Evolutionary conservation across 2,113 vertebrate genomes (phyloP).

Genomic region (Ramphastos sulfuratus): DNA sequence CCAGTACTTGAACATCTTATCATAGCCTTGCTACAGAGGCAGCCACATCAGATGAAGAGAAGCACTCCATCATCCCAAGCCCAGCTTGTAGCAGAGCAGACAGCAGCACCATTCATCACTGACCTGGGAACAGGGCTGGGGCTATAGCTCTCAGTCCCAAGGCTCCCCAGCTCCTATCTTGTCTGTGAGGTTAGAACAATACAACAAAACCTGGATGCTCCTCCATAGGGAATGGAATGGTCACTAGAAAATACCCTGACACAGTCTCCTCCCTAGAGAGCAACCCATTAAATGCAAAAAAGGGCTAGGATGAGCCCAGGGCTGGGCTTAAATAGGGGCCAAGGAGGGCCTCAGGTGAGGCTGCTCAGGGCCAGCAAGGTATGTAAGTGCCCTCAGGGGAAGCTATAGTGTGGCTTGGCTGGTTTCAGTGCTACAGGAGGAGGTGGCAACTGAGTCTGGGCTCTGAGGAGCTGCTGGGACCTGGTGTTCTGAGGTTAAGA

Average conservation of each 20-base stretch:
- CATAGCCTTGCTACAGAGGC: neutral
- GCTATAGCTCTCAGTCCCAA: neutral
- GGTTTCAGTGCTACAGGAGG: neutral
- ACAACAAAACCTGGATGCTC: accelerated
- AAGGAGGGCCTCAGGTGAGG: neutral
- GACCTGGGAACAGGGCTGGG: neutral
- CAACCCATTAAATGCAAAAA: accelerated
- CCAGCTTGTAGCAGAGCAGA: neutral
- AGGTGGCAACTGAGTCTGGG: accelerated
- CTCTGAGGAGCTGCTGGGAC: neutral
- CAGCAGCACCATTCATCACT: neutral
- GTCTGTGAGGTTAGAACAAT: accelerated
- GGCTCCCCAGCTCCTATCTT: accelerated
- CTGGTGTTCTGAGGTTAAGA: neutral
- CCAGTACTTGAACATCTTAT: neutral
- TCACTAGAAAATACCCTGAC: accelerated
- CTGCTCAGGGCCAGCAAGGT: neutral
- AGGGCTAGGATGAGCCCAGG: accelerated
- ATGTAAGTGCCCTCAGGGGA: neutral
- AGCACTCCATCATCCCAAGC: accelerated
- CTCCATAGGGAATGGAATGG: accelerated
- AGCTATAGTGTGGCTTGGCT: accelerated
- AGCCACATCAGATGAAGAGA: neutral
- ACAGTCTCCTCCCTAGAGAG: accelerated
- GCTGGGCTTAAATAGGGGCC: neutral